Percentiles rank a stretch among this genome's conserved stretches.
These are phyloP conservation scores for western clawed frog (Xenopus tropicalis) DNA, from an alignment of 2,113 vertebrate species.

Conservation along the genomic window UCB_Xtro_10.0 CM004445.2:139566501-139567000, in stretches of 20 bases:
- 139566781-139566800: neutral
- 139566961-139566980: neutral
- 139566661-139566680: neutral
- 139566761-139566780: neutral
- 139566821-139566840: neutral
- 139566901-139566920: neutral
- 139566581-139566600: slow-evolving; percentile 1
- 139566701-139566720: neutral
- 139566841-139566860: neutral
- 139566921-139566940: slow-evolving; percentile 1
- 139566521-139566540: neutral
- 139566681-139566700: neutral
- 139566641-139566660: neutral
- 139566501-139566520: neutral
- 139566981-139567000: neutral
- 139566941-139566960: neutral
- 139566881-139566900: neutral
- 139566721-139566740: neutral
- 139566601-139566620: neutral
- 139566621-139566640: neutral
- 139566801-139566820: neutral
- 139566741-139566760: slow-evolving; percentile 4
- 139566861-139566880: neutral
- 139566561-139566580: neutral
- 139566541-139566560: neutral